Conservation (phyloP, 1,140 invertebrate genomes). For the Ladona fulva region DNA sequence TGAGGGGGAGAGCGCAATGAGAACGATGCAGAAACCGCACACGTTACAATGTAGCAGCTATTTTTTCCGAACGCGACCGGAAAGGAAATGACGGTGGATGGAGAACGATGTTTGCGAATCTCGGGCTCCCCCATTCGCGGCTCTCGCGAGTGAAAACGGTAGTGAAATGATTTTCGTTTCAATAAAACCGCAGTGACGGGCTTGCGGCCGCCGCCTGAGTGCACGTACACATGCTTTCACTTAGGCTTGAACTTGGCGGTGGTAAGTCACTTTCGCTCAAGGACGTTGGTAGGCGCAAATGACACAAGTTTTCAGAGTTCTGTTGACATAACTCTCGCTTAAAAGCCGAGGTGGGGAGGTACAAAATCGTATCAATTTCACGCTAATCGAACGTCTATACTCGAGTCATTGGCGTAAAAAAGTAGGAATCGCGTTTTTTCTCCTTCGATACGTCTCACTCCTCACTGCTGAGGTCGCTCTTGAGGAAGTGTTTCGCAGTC, state of each 20-base stretch:
- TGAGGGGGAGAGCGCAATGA: not conserved
- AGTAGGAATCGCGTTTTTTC: too few relatives aligned
- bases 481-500: too few relatives aligned
- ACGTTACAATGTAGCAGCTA: not conserved
- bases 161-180: not conserved
- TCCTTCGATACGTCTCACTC: too few relatives aligned
- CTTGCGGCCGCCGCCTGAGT: not conserved
- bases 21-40: not conserved
- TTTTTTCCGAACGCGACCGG: not conserved
- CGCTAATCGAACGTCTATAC: too few relatives aligned
- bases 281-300: not conserved
- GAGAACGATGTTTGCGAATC: not conserved
- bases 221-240: not conserved
- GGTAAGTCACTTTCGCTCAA: not conserved
- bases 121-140: not conserved
- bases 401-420: too few relatives aligned
- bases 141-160: not conserved
- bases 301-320: too few relatives aligned
- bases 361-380: too few relatives aligned
- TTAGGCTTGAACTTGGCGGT: not conserved
- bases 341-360: too few relatives aligned
- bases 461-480: too few relatives aligned
- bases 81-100: not conserved
- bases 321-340: too few relatives aligned
- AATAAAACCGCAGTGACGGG: not conserved